A percentile compares a stretch with the other conserved stretches of the same genome.
These are phyloP conservation scores for Zaprionus gabonicus DNA, from an alignment of 1,140 invertebrate species.

Conservation along the genomic window DNA sequence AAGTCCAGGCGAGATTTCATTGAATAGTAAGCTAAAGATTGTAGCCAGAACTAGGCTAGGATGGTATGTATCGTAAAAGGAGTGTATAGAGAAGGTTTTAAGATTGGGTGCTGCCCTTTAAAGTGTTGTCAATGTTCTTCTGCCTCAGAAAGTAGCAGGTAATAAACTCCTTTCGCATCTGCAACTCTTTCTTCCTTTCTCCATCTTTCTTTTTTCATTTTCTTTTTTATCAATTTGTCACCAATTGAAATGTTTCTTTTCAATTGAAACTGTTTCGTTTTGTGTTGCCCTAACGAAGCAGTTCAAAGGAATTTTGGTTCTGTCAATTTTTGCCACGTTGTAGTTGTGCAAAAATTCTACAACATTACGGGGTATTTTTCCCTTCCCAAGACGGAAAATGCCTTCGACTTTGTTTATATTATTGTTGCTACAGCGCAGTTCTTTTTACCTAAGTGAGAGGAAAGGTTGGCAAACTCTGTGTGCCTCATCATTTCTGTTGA, in stretches of 20 bases:
- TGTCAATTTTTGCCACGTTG: not conserved
- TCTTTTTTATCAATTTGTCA: not conserved
- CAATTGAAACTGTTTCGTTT: not conserved
- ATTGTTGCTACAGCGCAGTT: not conserved
- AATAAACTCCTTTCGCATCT: not conserved
- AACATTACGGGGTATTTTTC: not conserved
- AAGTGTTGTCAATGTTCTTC: not conserved
- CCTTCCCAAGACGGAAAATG: not conserved
- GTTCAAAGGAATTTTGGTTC: not conserved
- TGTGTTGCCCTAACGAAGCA: not conserved
- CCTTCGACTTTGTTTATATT: not conserved
- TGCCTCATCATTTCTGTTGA: constrained; percentile 46
- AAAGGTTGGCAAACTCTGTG: constrained; percentile 1
- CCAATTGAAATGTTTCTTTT: not conserved
- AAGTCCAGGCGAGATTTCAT: not conserved
- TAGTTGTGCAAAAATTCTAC: not conserved
- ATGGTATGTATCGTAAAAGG: not conserved
- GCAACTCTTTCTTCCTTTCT: not conserved
- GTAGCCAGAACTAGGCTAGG: not conserved
- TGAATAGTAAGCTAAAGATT: not conserved
- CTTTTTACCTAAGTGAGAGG: not conserved
- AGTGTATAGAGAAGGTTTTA: no score
- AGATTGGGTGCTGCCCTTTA: no score
- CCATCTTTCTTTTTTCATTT: no score
- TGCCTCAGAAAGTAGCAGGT: not conserved